Evolutionary conservation across 2,113 vertebrate species (phyloP).

Genomic region (Pipa parva): DNA sequence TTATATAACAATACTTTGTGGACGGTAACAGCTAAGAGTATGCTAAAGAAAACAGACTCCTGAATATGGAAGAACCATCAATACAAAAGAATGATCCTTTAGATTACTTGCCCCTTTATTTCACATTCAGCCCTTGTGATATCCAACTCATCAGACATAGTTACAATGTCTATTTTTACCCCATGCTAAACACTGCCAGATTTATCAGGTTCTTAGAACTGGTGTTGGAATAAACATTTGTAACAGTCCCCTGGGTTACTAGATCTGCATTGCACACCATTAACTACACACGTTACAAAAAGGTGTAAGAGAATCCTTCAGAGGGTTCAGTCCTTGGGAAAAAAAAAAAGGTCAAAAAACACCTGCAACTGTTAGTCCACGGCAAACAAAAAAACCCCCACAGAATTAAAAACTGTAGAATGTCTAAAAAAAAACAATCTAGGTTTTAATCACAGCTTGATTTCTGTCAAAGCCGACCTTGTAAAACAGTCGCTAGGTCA

Average conservation of each 20-base stretch:
- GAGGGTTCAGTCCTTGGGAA: not conserved
- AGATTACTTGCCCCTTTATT: not conserved
- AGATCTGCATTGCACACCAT: slow-evolving; percentile 27
- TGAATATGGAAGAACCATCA: not conserved
- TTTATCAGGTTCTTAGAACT: slow-evolving; percentile 29
- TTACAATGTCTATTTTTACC: slow-evolving; percentile 38
- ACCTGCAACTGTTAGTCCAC: not conserved
- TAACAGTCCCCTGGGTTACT: slow-evolving; percentile 14
- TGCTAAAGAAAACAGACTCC: not conserved
- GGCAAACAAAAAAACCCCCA: no score
- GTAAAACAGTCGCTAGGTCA: no score
- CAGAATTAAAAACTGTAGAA: no score
- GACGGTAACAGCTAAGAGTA: no score
- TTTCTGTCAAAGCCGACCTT: no score
- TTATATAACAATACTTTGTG: no score
- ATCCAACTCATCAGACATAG: slow-evolving; percentile 18
- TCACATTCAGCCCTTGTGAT: slow-evolving; percentile 2
- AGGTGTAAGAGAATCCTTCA: not conserved
- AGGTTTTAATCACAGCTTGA: no score
- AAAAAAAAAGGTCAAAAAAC: slow-evolving; percentile 7
- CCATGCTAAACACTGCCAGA: slow-evolving; percentile 26
- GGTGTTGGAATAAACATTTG: slow-evolving; percentile 26
- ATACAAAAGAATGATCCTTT: not conserved
- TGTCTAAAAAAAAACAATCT: no score
- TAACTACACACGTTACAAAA: slow-evolving; percentile 18